Evolutionary conservation across 2,113 vertebrate genomes (phyloP).

Genomic region (Caranx ignobilis): DNA sequence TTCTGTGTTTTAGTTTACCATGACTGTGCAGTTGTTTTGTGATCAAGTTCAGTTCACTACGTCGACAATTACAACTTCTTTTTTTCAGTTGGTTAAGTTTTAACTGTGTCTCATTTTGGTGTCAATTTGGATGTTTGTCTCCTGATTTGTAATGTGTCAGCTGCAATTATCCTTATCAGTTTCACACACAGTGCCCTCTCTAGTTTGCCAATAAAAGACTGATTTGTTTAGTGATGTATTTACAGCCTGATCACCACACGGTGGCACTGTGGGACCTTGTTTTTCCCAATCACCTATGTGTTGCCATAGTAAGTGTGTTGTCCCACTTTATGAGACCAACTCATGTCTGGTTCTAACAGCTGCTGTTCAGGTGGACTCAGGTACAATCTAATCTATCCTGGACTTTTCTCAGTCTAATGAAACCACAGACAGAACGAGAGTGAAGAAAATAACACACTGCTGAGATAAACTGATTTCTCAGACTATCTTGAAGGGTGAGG

Average conservation of each 20-base stretch:
- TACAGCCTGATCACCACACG: slow-evolving; percentile 60
- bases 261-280: slow-evolving; percentile 68
- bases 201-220: slow-evolving; percentile 27
- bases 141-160: slow-evolving; percentile 23
- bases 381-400: neutral
- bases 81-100: neutral
- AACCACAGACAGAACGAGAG: neutral
- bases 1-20: no score
- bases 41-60: neutral
- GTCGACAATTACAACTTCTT: slow-evolving; percentile 6
- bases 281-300: neutral
- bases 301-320: slow-evolving; percentile 3
- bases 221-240: neutral
- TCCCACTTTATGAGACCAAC: slow-evolving; percentile 4
- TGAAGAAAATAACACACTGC: neutral
- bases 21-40: slow-evolving; percentile 3
- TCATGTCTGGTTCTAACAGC: slow-evolving; percentile 5
- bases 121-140: slow-evolving; percentile 7
- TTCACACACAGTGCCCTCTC: fast-evolving
- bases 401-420: slow-evolving; percentile 5
- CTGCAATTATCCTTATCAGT: slow-evolving; percentile 38
- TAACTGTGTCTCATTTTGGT: slow-evolving; percentile 23
- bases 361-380: neutral
- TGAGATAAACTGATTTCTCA: slow-evolving; percentile 2
- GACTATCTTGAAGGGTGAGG: neutral